Evolutionary conservation across 2,113 vertebrate species (phyloP).

Genomic region (Sigmodon hispidus): DNA sequence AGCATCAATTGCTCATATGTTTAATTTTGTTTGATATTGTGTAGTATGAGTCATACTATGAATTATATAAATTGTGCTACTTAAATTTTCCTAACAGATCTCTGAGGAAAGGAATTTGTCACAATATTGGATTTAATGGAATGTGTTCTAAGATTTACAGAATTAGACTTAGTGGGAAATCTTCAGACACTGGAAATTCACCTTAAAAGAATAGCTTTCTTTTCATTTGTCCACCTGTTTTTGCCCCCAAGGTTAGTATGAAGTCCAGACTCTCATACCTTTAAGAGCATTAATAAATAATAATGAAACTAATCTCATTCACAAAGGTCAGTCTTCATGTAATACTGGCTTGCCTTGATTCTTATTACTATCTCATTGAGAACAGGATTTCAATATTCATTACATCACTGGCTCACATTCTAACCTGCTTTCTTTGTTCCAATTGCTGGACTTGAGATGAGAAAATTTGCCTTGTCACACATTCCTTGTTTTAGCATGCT

Average conservation of each 20-base stretch:
- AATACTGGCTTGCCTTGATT: neutral
- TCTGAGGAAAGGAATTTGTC: too few relatives aligned
- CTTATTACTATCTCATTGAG: neutral
- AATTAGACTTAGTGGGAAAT: rapidly evolving
- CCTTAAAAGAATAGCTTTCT: too few relatives aligned
- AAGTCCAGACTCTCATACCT: neutral
- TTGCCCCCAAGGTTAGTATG: neutral
- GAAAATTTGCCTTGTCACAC: neutral
- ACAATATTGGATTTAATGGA: too few relatives aligned
- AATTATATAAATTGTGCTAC: neutral
- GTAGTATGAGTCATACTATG: too few relatives aligned
- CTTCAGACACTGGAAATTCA: too few relatives aligned
- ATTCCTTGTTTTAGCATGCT: too few relatives aligned
- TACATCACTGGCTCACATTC: neutral
- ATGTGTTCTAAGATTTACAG: neutral
- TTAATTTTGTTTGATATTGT: neutral
- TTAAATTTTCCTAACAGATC: rapidly evolving
- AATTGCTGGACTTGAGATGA: too few relatives aligned
- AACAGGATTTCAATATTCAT: neutral
- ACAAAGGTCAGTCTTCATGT: neutral
- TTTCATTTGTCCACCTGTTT: too few relatives aligned
- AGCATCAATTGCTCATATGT: neutral
- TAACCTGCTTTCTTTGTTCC: neutral
- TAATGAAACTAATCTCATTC: neutral
- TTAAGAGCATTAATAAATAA: neutral